phyloP scores from a whole-genome alignment of 2,113 vertebrate species.

The Malurus melanocephalus region DNA sequence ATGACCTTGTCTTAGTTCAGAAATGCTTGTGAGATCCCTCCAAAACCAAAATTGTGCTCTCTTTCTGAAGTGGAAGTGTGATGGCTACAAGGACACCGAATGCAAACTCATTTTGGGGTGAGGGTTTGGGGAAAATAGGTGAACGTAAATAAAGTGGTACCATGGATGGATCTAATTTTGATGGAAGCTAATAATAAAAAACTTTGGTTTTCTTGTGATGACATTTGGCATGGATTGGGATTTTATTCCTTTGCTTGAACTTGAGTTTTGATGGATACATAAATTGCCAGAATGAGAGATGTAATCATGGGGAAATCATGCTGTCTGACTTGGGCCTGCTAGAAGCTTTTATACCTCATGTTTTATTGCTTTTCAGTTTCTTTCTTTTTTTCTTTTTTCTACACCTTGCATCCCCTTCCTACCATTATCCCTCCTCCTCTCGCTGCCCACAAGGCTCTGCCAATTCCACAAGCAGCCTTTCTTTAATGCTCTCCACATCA shows the following conservation, averaged over 20 bases:
- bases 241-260: constrained; percentile 31
- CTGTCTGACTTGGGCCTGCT: background rate
- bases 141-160: background rate
- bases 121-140: background rate
- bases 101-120: background rate
- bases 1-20: constrained; percentile 28
- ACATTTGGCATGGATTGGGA: constrained; percentile 7
- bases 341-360: background rate
- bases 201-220: background rate
- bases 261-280: constrained; percentile 8
- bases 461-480: background rate
- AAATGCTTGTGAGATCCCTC: constrained; percentile 10
- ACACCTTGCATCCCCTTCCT: background rate
- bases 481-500: background rate
- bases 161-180: background rate
- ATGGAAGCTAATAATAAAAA: constrained; percentile 19
- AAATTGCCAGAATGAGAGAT: constrained; percentile 11
- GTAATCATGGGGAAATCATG: background rate
- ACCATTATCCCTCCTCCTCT: background rate
- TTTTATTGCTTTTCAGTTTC: constrained; percentile 1
- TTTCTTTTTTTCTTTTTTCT: background rate
- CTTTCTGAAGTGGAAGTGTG: background rate
- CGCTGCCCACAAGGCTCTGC: background rate
- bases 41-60: background rate
- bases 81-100: background rate